Evolutionary conservation across 2,113 vertebrate genomes (phyloP).

Genomic region (Sander vitreus): DNA sequence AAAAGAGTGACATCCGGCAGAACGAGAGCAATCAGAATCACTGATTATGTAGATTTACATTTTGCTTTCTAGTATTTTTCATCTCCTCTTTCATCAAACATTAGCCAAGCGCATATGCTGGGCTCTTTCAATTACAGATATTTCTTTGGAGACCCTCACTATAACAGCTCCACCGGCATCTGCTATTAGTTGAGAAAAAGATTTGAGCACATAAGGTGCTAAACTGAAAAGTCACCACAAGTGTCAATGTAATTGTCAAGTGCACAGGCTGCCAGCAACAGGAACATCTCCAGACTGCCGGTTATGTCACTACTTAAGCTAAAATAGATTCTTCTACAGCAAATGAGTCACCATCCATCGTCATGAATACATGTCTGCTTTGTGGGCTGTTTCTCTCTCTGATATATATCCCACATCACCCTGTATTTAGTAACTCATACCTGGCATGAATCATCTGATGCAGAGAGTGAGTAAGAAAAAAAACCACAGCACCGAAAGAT

Average conservation of each 20-base stretch:
- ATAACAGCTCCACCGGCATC: slow-evolving; percentile 15
- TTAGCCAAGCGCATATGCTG: background rate
- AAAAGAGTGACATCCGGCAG: no score
- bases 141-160: background rate
- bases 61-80: background rate
- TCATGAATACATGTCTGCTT: background rate
- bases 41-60: background rate
- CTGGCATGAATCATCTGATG: background rate
- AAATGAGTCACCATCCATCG: slow-evolving; percentile 9
- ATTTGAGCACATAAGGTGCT: slow-evolving; percentile 34
- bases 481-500: background rate
- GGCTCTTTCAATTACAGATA: background rate
- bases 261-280: background rate
- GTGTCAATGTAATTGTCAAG: slow-evolving; percentile 14
- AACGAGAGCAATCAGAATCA: background rate
- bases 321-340: slow-evolving; percentile 8
- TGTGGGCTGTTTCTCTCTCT: slow-evolving; percentile 11
- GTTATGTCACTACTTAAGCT: slow-evolving; percentile 7
- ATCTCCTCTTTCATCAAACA: background rate
- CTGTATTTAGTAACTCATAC: background rate
- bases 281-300: background rate
- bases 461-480: background rate
- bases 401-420: background rate
- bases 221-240: slow-evolving; percentile 22
- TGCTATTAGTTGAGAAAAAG: slow-evolving; percentile 23